Base-by-base conservation (phyloP, 30 jellyfish, hydroid and myxozoan species). In the Euphysa ruthae region DNA sequence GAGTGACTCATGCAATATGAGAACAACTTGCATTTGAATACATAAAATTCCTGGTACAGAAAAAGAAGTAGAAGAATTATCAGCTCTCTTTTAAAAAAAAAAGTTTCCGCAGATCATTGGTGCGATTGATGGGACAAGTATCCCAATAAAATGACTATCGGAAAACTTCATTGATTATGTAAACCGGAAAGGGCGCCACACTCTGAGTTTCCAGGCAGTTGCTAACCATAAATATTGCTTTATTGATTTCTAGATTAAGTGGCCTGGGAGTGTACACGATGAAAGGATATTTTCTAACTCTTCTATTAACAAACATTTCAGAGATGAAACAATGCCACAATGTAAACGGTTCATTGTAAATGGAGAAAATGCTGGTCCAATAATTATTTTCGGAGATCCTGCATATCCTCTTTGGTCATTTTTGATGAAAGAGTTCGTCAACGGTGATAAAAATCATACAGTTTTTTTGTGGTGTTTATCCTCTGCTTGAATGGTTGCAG, bases 341-440 rank as follows among this genome's bases (percentile, higher is more conserved):
- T 68, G n/a, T n/a, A n/a, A n/a, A n/a, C n/a, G 72, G 25, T 66
- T 14, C 27, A 78, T 78, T 57, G 85, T 66, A 2, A 78, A 78
- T 24, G 93, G 87, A 0, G 43, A 55, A 23, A 55, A 2, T 23
- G 44, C 75, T 54, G 93, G 60, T 0, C 94, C 83, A 12, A 58
- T 81, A 15, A 63, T 82, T 60, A 49, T 71, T 12, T 23, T 70
- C 6, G 81, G 81, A 31, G 93, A 72, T 74, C 83, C 82, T 32
- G 94, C 94, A 18, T 81, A 81, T 54, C 94, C 94, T 22, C 66
- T 81, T 23, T 35, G 52, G 35, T 83, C 94, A 31, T 81, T 21
- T 55, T 54, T 72, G 6, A 81, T 81, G 94, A 72, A 81, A 43
- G 94, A 81, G 49, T 71, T 10, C 31, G 35, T 71, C 20, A 6